Base-by-base conservation (phyloP, 37 sponge, comb jelly and placozoan genomes). In the Chondrilla cf. caribensis region DNA sequence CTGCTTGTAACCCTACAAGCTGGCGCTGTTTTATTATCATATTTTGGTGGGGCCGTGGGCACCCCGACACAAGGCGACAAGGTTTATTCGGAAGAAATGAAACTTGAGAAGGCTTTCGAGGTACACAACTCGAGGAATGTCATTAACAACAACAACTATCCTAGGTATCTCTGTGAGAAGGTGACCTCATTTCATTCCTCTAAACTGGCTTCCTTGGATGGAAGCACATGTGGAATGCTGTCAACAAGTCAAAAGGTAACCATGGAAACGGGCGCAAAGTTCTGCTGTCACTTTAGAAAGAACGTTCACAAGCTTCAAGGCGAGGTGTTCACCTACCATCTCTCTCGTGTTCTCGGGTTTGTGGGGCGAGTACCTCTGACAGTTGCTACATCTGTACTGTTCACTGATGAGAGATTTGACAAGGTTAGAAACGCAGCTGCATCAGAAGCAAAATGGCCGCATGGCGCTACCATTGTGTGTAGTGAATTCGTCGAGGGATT, bases 271-370 rank as follows among this genome's bases (percentile, higher is more conserved):
- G 76, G 76, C 6, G 25, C 31, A 73, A 32, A 73, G 40, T 42
- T 40, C 44, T 73, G 76, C 44, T 73, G 76, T 73, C 44, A 39
- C 11, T 22, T 40, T 18, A 37, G 43, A 37, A 32, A 73, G 25
- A 73, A 73, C 25, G 24, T 37, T 11, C 76, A 73, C 44, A 42
- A n/a, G 44, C 42, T 73, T 42, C 76, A 73, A 40, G 76, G 76
- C 1, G 76, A 73, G 41, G n/a, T 73, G 43, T 73, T 25, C 39
- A 43, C 76, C 8, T 73, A 43, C 76, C 44, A 73, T 39, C 25
- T 73, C 43, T 3, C 22, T 14, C 41, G 44, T 25, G 25, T 73
- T 39, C 44, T 73, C 18, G 44, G 76, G 24, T 37, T 73, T 24
- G 21, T 2, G 22, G 18, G 40, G n/a, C 43, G 44, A 17, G 44